A percentile compares a stretch with the other conserved stretches of the same genome.
Evolutionary conservation across 2,113 vertebrate genomes (phyloP).

Genomic region (Hiodon tergisus): DNA sequence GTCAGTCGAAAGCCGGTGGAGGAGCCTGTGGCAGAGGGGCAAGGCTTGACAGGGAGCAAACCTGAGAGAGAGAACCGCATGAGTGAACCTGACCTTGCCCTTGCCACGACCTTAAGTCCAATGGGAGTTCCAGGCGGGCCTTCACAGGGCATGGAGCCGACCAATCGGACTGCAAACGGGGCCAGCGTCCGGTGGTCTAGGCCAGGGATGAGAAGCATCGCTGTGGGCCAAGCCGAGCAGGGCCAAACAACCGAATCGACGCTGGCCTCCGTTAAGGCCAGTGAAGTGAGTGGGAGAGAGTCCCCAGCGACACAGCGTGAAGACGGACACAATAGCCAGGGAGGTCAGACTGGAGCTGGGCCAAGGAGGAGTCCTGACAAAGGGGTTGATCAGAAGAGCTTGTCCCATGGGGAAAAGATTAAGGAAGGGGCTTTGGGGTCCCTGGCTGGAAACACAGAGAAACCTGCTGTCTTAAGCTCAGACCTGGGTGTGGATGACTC

Average conservation of each 20-base stretch:
- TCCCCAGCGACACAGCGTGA: neutral
- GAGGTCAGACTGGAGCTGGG: neutral
- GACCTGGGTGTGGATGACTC: neutral
- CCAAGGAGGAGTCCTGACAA: neutral
- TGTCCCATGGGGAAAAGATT: neutral
- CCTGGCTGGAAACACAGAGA: neutral
- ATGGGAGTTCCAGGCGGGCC: slow-evolving; percentile 17
- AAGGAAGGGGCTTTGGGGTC: neutral
- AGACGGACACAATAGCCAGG: neutral
- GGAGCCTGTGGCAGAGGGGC: neutral
- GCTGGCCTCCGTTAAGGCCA: neutral
- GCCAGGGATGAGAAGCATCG: neutral
- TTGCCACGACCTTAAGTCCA: slow-evolving; percentile 1
- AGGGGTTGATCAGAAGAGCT: neutral
- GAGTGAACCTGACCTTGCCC: slow-evolving; percentile 1
- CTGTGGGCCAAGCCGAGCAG: neutral
- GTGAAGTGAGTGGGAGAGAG: neutral
- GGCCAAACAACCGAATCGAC: neutral
- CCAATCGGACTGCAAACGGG: neutral
- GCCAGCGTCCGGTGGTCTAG: neutral
- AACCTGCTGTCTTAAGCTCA: neutral
- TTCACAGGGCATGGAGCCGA: slow-evolving; percentile 14
- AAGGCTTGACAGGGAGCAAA: neutral
- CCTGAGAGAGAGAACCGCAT: neutral
- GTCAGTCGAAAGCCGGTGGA: neutral